phyloP scores from a whole-genome alignment of 2,113 vertebrate species.

The Cyprinodon variegatus region DNA sequence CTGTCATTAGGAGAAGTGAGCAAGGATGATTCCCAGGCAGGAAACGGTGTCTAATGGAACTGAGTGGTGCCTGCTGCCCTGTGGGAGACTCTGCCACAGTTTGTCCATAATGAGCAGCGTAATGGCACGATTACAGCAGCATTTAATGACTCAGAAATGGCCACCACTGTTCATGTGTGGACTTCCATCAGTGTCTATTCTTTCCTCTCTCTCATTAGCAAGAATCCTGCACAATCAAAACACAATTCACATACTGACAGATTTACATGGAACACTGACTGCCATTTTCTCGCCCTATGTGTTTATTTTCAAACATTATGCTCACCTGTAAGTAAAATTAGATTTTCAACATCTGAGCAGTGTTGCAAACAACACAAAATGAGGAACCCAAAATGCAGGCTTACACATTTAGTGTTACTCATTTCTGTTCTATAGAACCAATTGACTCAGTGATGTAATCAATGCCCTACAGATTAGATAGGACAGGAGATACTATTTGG shows the following conservation, averaged over 20 bases:
- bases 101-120: constrained; percentile 75
- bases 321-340: background rate
- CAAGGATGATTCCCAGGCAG: constrained; percentile 57
- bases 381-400: background rate
- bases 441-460: background rate
- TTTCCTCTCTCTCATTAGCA: constrained; percentile 51
- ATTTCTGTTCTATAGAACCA: background rate
- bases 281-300: background rate
- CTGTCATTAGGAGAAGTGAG: constrained; percentile 56
- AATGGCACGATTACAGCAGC: constrained; percentile 73
- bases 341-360: background rate
- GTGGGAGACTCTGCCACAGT: constrained; percentile 72
- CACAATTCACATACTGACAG: constrained; percentile 34
- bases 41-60: constrained; percentile 68
- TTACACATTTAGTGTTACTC: background rate
- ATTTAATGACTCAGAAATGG: constrained; percentile 73
- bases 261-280: constrained; percentile 5
- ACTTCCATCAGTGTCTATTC: constrained; percentile 40
- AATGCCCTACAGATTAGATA: background rate
- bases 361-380: background rate
- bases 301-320: background rate
- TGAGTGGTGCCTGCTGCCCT: constrained; percentile 63
- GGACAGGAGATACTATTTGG: background rate
- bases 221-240: constrained; percentile 46
- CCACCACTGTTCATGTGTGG: constrained; percentile 50